Percentiles rank a stretch among this genome's conserved stretches.
Evolutionary conservation across 2,797 vertebrate genomes (phyloP).

Genomic region (Trachops cirrhosus): DNA sequence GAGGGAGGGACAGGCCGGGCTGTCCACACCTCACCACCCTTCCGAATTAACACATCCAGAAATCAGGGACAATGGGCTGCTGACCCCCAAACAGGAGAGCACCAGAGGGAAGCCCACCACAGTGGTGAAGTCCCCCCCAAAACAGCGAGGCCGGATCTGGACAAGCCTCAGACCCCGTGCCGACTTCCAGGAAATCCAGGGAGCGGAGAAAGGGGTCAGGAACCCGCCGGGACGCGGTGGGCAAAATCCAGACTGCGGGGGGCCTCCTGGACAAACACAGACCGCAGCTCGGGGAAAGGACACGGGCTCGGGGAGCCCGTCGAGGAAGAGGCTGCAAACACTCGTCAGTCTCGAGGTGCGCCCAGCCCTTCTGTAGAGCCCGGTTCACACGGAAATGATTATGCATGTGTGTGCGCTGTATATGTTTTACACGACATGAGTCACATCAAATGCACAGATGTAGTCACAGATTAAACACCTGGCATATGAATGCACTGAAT

Average conservation of each 20-base stretch:
- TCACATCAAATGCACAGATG: too few species aligned
- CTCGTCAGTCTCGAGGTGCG: not conserved
- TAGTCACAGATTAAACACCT: not conserved
- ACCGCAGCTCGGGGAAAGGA: fast-evolving
- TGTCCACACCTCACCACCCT: not conserved
- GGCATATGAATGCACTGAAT: not conserved
- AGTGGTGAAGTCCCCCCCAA: not conserved
- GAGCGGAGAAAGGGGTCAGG: not conserved
- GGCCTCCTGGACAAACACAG: not conserved
- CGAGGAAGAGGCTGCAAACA: not conserved
- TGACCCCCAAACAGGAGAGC: not conserved
- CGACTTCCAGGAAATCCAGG: not conserved
- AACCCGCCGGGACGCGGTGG: fast-evolving
- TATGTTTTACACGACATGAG: not conserved
- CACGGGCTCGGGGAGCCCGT: not conserved
- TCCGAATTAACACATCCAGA: fast-evolving
- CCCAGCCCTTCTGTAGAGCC: not conserved
- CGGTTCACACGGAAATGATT: not conserved
- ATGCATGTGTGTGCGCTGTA: fast-evolving
- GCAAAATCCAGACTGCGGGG: not conserved
- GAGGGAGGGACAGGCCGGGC: not conserved
- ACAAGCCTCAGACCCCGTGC: not conserved
- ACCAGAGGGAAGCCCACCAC: fast-evolving
- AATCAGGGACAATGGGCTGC: fast-evolving
- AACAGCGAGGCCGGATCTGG: too few species aligned